Conservation (phyloP, 2,113 vertebrate species). For the Prinia subflava region DNA sequence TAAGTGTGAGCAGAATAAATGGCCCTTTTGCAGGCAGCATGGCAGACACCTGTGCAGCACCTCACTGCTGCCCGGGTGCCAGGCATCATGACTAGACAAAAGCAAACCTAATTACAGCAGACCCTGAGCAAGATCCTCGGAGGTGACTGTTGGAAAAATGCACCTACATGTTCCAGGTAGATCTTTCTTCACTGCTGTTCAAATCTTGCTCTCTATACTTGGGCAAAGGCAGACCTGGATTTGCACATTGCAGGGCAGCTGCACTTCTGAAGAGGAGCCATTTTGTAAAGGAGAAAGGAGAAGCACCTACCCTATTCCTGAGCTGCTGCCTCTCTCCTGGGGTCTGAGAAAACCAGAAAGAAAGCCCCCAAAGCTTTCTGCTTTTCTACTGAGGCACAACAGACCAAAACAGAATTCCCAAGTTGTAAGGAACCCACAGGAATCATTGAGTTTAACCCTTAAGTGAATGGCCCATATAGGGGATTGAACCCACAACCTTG, state of each 20-base stretch:
- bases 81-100: neutral
- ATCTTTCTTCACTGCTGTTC: neutral
- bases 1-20: slow-evolving; percentile 47
- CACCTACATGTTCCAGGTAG: neutral
- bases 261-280: neutral
- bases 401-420: neutral
- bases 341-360: neutral
- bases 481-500: neutral
- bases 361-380: neutral
- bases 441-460: neutral
- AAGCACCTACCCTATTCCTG: neutral
- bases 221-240: neutral
- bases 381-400: neutral
- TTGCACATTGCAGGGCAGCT: neutral
- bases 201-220: neutral
- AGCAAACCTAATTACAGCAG: neutral
- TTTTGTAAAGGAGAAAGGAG: neutral
- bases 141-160: neutral
- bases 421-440: neutral
- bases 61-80: neutral
- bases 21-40: neutral
- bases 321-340: neutral
- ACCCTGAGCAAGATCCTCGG: neutral
- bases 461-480: neutral
- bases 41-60: neutral